Evolutionary conservation across 2,888 invertebrate species (phyloP).

Genomic region (Dryobotodes eremita): DNA sequence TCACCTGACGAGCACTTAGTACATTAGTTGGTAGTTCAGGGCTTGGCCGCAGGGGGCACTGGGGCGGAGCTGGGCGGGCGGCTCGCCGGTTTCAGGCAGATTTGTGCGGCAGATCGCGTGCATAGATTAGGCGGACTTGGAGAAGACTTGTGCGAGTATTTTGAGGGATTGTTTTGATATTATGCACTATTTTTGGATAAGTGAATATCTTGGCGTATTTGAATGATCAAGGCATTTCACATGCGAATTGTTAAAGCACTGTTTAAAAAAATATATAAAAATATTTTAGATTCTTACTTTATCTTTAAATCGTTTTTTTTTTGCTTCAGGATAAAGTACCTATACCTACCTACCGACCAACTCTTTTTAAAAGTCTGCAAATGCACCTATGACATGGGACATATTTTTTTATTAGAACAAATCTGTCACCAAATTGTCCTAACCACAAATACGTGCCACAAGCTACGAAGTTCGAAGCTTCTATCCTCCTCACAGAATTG

Average conservation of each 20-base stretch:
- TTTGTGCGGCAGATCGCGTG: constrained; percentile 78
- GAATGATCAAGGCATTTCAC: no score
- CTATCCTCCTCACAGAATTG: constrained; percentile 33
- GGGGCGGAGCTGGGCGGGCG: constrained; percentile 75
- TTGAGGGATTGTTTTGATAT: not conserved
- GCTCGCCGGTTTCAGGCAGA: constrained; percentile 79
- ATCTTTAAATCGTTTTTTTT: not conserved
- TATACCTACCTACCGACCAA: not conserved
- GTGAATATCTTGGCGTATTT: not conserved
- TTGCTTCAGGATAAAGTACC: not conserved
- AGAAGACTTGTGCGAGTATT: not conserved
- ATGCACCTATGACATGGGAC: not conserved
- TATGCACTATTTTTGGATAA: not conserved
- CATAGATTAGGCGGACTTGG: constrained; percentile 71
- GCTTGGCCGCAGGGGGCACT: constrained; percentile 59
- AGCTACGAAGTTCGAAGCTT: not conserved
- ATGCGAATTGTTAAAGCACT: not conserved
- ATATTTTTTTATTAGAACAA: not conserved
- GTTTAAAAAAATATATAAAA: no score
- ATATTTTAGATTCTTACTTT: no score
- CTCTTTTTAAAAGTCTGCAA: not conserved
- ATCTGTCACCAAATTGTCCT: not conserved
- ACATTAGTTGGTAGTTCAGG: constrained; percentile 53
- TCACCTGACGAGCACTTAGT: constrained; percentile 55
- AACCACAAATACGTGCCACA: not conserved